Conservation (phyloP, 2,113 vertebrate species). For the Nannospalax galili region DNA sequence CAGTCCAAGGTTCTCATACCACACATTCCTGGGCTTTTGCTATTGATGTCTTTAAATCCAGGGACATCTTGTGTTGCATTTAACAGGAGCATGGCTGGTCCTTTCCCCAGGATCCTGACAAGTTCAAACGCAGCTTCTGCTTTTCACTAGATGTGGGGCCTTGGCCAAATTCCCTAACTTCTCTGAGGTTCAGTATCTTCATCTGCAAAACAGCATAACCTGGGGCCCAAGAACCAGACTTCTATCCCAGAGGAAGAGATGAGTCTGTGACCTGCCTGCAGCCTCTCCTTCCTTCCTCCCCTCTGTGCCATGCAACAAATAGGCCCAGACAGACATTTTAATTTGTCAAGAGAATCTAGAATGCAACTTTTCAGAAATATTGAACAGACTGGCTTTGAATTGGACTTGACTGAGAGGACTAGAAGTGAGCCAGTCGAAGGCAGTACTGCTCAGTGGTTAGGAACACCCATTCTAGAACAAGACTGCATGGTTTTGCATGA, state of each 20-base stretch:
- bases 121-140: not conserved
- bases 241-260: not conserved
- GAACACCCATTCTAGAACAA: not conserved
- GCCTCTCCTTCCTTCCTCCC: not conserved
- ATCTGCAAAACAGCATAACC: not conserved
- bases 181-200: not conserved
- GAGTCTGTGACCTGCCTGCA: accelerated
- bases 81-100: not conserved
- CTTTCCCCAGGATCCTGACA: not conserved
- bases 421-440: not conserved
- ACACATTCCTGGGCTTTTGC: not conserved
- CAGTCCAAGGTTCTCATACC: not conserved
- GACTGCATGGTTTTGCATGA: not conserved
- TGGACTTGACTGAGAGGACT: not conserved
- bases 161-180: not conserved
- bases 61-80: not conserved
- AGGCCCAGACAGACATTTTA: not conserved
- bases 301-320: not conserved
- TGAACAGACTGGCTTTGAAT: not conserved
- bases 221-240: not conserved
- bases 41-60: not conserved
- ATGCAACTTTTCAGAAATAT: not conserved
- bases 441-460: not conserved
- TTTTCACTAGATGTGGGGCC: not conserved
- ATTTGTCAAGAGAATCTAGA: not conserved